A percentile compares a stretch with the other conserved stretches of the same genome.
Conservation (phyloP, 2,113 vertebrate genomes). For the Sclerurus mexicanus region DNA sequence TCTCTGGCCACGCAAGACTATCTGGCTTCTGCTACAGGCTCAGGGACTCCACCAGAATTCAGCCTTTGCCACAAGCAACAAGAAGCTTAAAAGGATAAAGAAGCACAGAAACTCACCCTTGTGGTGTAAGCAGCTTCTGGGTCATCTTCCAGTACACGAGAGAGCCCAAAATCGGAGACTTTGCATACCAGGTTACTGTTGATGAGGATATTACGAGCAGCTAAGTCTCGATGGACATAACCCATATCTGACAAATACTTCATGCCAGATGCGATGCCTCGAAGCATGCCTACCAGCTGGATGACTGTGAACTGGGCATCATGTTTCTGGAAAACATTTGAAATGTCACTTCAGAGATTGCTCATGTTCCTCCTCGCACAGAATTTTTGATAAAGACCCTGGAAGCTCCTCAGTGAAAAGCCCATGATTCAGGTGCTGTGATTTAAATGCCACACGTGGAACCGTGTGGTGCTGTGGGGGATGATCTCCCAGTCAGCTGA, state of each 20-base stretch:
- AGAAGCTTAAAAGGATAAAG: background rate
- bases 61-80: background rate
- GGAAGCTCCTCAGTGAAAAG: background rate
- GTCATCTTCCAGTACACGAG: constrained; percentile 90
- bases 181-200: constrained; percentile 95
- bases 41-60: background rate
- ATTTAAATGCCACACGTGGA: background rate
- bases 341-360: background rate
- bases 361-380: background rate
- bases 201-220: constrained; percentile 92
- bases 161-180: constrained; percentile 96
- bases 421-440: rapidly evolving
- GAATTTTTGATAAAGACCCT: background rate
- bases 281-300: constrained; percentile 89
- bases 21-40: background rate
- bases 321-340: constrained; percentile 84
- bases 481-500: background rate
- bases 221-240: constrained; percentile 86
- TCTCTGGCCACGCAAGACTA: background rate
- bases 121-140: constrained; percentile 85
- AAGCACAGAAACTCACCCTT: constrained; percentile 69
- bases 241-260: constrained; percentile 91
- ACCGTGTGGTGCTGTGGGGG: background rate
- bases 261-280: constrained; percentile 89
- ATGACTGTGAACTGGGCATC: constrained; percentile 98